Evolutionary conservation across 30 jellyfish, hydroid and myxozoan genomes (phyloP).

Genomic region (Turritopsis dohrnii): DNA sequence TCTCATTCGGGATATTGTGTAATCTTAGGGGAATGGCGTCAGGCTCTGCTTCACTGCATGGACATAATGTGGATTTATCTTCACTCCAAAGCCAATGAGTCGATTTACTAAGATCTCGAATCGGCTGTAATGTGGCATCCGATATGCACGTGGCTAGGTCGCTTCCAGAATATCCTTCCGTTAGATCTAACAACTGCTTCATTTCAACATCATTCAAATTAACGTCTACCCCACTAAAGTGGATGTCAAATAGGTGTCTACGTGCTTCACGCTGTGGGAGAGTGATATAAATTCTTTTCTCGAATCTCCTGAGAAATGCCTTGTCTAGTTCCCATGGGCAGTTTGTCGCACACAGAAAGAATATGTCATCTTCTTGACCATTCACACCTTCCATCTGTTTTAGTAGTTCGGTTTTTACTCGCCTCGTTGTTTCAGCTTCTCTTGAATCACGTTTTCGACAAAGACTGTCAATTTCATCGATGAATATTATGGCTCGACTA

Average conservation of each 20-base stretch:
- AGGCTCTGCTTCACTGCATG: slow-evolving; percentile 46
- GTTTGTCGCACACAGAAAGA: slow-evolving; percentile 87
- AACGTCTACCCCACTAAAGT: slow-evolving; percentile 37
- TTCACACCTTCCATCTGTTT: slow-evolving; percentile 86
- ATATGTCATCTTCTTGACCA: slow-evolving; percentile 51
- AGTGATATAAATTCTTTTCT: slow-evolving; percentile 77
- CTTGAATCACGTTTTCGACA: slow-evolving; percentile 75
- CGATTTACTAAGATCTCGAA: slow-evolving; percentile 53
- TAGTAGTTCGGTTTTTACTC: slow-evolving; percentile 85
- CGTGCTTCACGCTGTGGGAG: slow-evolving; percentile 76
- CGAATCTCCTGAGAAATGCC: slow-evolving; percentile 89
- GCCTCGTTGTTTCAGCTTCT: slow-evolving; percentile 88
- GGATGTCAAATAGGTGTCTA: slow-evolving; percentile 57
- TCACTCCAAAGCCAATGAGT: slow-evolving; percentile 80
- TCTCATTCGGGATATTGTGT: slow-evolving; percentile 63
- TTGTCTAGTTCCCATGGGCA: slow-evolving; percentile 97
- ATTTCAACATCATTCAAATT: slow-evolving; percentile 46
- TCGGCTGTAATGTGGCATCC: slow-evolving; percentile 89
- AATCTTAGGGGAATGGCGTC: slow-evolving; percentile 58
- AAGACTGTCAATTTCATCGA: slow-evolving; percentile 95
- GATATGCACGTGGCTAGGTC: slow-evolving; percentile 87
- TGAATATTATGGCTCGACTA: slow-evolving; percentile 69
- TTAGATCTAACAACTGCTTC: slow-evolving; percentile 45
- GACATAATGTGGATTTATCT: slow-evolving; percentile 60
- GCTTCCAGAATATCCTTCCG: slow-evolving; percentile 97